Base-by-base conservation (phyloP, 1,140 invertebrate species). In the Nasonia longicornis region DNA sequence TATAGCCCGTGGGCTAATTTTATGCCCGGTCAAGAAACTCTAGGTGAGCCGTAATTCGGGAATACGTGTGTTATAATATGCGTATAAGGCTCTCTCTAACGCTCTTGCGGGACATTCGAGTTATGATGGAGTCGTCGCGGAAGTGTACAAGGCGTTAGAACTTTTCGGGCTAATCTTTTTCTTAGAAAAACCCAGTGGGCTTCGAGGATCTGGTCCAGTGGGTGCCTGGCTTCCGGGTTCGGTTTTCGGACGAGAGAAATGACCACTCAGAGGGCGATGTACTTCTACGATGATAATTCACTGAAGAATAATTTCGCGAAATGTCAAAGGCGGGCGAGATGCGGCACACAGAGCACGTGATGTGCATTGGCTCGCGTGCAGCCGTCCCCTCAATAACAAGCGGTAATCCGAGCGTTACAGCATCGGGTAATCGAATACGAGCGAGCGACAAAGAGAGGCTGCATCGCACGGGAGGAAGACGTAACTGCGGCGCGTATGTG, bases 1-100 rank as follows among this genome's bases (percentile, higher is more conserved):
- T 73, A 64, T 64, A 42, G 70, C 48, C 14, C 4, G 14, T 45
- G 45, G 64, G 45, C 38, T 58, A 70, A 78, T 78, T 75, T 70
- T 52, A 77, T 20, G 75, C 35, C 14, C 7, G 75, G 63, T 67
- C 35, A 67, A 67, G 3, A 45, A 77, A 77, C 63, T 38, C 52
- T 42, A 42, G 16, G 14, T 52, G 20, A 58, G 52, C 52, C 2
- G 16, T n/a, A 16, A 42, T 42, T 42, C 38, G 31, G 31, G 31
- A 4, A 35, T 35, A 35, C 4, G 10, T 11, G 38, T 42, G 38
- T 10, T 42, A 7, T 38, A 42, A 42, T 42, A 42, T 42, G 38
- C 38, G 8, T 10, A 26, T 26, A 7, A 10, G 31, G 31, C 31
- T 35, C 2, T 35, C 38, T 42, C 38, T 42, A 42, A 42, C 10